Evolutionary conservation across 2,888 invertebrate species (phyloP).

Genomic region (Lasius fuliginosus): DNA sequence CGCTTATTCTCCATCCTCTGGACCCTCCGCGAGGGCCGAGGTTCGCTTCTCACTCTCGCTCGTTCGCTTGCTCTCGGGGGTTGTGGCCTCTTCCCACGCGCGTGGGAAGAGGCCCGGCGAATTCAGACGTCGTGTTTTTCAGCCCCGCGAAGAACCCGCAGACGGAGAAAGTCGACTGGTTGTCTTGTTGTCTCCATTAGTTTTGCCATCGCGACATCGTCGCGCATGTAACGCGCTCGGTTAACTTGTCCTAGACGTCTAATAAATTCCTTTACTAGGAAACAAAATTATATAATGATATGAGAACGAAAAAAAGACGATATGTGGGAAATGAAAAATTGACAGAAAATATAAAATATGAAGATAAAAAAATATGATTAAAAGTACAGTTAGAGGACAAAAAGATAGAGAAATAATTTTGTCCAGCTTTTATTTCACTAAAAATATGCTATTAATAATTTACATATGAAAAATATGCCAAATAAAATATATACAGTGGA

Average conservation of each 20-base stretch:
- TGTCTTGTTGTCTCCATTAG: conserved; percentile 43
- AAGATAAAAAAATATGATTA: not conserved
- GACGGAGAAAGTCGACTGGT: conserved; percentile 42
- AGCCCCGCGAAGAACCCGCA: conserved; percentile 34
- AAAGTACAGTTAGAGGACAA: not conserved
- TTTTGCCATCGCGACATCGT: conserved; percentile 12
- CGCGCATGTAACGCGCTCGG: not conserved
- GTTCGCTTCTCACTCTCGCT: conserved; percentile 61
- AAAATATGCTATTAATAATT: not conserved
- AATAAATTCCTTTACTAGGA: conserved; percentile 15
- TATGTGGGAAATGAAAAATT: not conserved
- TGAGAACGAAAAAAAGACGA: not conserved
- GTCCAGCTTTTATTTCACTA: not conserved
- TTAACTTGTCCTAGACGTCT: conserved; percentile 12
- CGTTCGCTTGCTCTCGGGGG: conserved; percentile 73
- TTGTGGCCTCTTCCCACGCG: conserved; percentile 72
- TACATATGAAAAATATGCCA: not conserved
- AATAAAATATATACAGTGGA: not conserved
- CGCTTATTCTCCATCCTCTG: conserved; percentile 54
- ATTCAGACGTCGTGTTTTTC: conserved; percentile 62
- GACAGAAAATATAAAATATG: conserved; percentile 1
- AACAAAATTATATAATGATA: not conserved
- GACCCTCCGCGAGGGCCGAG: conserved; percentile 49
- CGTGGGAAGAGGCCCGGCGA: conserved; percentile 57
- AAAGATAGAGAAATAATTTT: not conserved